phyloP scores from a whole-genome alignment of 2,888 invertebrate species.

The Kuschelorhynchus macadamiae region DNA sequence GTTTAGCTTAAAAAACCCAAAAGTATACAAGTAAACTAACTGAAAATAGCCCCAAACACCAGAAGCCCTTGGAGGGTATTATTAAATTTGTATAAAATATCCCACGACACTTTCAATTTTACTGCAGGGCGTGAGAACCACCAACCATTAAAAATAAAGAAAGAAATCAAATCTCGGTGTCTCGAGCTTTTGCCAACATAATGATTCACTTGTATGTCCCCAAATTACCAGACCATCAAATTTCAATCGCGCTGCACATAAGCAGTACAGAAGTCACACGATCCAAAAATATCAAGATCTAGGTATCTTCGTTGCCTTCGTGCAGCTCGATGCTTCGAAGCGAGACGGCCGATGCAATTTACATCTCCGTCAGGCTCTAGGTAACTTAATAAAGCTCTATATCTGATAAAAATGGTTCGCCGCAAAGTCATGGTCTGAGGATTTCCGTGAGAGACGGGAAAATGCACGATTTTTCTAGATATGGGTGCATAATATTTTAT shows the following conservation, averaged over 20 bases:
- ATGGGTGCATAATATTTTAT: constrained; percentile 19
- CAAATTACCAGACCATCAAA: constrained; percentile 21
- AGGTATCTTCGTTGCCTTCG: not conserved
- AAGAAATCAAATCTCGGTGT: too few relatives aligned
- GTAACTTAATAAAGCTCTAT: constrained; percentile 29
- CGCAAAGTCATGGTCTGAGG: constrained; percentile 32
- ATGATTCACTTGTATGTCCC: not conserved
- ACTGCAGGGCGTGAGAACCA: too few relatives aligned
- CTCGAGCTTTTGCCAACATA: too few relatives aligned
- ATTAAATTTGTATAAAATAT: too few relatives aligned
- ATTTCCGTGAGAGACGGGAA: constrained; percentile 32
- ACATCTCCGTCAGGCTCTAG: constrained; percentile 13
- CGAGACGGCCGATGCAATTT: constrained; percentile 20
- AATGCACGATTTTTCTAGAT: constrained; percentile 11
- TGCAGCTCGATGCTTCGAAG: not conserved
- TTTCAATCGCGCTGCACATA: not conserved
- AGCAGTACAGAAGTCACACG: too few relatives aligned
- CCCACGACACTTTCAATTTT: too few relatives aligned
- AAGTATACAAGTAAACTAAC: too few relatives aligned
- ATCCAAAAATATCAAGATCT: constrained; percentile 8
- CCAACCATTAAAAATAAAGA: too few relatives aligned
- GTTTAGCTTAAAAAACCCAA: too few relatives aligned
- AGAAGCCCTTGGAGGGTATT: too few relatives aligned
- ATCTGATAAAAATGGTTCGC: constrained; percentile 28
- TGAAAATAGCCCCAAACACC: too few relatives aligned